Percentiles rank a stretch among this genome's conserved stretches.
phyloP scores from a whole-genome alignment of 2,888 invertebrate genomes.

The Hyposoter didymator region DNA sequence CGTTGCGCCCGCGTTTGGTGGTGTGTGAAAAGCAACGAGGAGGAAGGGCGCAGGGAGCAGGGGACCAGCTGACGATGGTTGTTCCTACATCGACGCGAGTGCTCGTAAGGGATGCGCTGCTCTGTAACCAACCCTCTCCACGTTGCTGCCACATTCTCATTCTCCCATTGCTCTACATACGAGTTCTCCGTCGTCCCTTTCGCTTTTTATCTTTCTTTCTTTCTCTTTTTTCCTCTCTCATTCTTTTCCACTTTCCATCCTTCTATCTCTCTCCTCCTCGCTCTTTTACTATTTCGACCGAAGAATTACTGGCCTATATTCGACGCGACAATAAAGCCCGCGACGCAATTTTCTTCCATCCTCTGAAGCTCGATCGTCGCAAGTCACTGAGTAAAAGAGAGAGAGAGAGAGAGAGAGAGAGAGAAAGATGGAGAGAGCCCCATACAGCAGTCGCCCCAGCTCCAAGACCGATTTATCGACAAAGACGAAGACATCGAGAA shows the following conservation, averaged over 20 bases:
- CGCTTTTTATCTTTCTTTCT: not conserved
- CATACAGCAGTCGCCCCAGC: slow-evolving; percentile 30
- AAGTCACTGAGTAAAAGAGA: not conserved
- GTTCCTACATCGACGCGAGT: slow-evolving; percentile 25
- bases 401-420: slow-evolving; percentile 24
- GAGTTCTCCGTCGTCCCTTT: not conserved
- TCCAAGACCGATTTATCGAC: slow-evolving; percentile 59
- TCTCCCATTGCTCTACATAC: slow-evolving; percentile 10
- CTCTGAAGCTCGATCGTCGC: slow-evolving; percentile 51
- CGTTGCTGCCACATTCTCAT: slow-evolving; percentile 22
- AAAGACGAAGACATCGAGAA: slow-evolving; percentile 38
- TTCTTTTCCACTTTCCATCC: slow-evolving; percentile 5
- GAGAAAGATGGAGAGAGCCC: slow-evolving; percentile 28
- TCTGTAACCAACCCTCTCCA: slow-evolving; percentile 18
- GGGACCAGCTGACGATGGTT: slow-evolving; percentile 7
- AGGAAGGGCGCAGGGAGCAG: not conserved
- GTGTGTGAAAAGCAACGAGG: slow-evolving; percentile 25
- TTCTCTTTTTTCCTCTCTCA: slow-evolving; percentile 24
- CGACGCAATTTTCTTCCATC: slow-evolving; percentile 65
- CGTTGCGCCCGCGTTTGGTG: not conserved
- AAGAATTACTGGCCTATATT: slow-evolving; percentile 67
- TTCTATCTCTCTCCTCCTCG: slow-evolving; percentile 1
- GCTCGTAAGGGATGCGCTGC: slow-evolving; percentile 7
- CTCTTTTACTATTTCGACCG: slow-evolving; percentile 27
- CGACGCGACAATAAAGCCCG: slow-evolving; percentile 63